Evolutionary conservation across 1,140 invertebrate genomes (phyloP).

Genomic region (Adoxophyes honmai): DNA sequence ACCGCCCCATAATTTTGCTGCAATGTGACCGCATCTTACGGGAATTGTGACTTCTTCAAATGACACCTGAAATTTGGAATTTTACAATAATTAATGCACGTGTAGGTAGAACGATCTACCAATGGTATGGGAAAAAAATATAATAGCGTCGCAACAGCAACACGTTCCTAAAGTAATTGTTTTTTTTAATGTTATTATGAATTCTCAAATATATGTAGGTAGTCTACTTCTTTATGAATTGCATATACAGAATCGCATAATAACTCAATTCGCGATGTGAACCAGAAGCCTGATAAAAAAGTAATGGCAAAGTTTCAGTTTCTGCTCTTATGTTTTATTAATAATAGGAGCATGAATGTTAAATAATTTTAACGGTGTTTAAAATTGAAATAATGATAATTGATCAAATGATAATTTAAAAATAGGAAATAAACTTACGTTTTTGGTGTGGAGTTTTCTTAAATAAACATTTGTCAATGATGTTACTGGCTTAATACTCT

Average conservation of each 20-base stretch:
- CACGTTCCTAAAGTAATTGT: too few relatives aligned
- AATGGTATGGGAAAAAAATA: too few relatives aligned
- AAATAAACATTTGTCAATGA: slow-evolving; percentile 14
- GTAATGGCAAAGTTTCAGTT: not conserved
- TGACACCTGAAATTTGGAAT: slow-evolving; percentile 52
- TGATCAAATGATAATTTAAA: too few relatives aligned
- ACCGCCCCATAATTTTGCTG: slow-evolving; percentile 83
- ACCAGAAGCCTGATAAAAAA: not conserved
- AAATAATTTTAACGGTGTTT: not conserved
- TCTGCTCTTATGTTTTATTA: not conserved
- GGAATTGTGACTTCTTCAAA: slow-evolving; percentile 82
- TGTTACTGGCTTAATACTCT: slow-evolving; percentile 21
- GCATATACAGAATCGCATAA: too few relatives aligned
- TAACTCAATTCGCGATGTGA: too few relatives aligned
- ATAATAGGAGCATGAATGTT: not conserved
- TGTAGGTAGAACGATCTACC: too few relatives aligned
- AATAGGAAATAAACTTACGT: slow-evolving; percentile 16
- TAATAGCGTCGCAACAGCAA: too few relatives aligned
- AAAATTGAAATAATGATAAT: too few relatives aligned
- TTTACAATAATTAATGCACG: too few relatives aligned
- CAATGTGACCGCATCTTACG: slow-evolving; percentile 82
- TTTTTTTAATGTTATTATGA: too few relatives aligned
- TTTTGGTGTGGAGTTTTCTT: slow-evolving; percentile 29
- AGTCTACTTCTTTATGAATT: too few relatives aligned
- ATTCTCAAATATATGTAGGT: too few relatives aligned